A percentile compares a stretch with the other conserved stretches of the same genome.
These are phyloP conservation scores for Syngnathus typhle DNA, from an alignment of 2,113 vertebrate species.

Conservation along the genomic window DNA sequence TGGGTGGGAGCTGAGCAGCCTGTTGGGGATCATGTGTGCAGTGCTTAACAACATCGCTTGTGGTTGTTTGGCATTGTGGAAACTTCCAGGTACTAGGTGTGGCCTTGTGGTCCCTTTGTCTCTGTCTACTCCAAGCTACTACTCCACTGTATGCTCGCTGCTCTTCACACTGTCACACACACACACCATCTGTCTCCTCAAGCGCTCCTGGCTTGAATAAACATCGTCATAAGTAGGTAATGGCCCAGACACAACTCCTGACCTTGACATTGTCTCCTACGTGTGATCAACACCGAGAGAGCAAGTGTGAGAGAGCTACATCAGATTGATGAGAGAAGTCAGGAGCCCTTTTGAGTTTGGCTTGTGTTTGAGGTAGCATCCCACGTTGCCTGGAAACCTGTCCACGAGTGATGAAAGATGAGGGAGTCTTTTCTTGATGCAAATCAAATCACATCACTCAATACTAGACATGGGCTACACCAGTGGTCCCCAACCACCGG, in stretches of 20 bases:
- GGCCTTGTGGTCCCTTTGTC: slow-evolving; percentile 45
- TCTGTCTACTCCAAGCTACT: slow-evolving; percentile 49
- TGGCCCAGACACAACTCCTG: slow-evolving; percentile 67
- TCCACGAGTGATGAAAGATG: slow-evolving; percentile 40
- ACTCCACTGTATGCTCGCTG: slow-evolving; percentile 49
- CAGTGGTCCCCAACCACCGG: no score
- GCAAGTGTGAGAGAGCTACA: slow-evolving; percentile 18
- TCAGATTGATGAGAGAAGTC: slow-evolving; percentile 63
- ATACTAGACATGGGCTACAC: slow-evolving; percentile 10
- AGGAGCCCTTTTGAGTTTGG: slow-evolving; percentile 53
- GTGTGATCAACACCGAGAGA: slow-evolving; percentile 55
- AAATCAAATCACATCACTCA: slow-evolving; percentile 45
- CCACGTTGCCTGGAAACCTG: slow-evolving; percentile 68
- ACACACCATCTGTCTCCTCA: slow-evolving; percentile 68
- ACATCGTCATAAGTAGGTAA: slow-evolving; percentile 69
- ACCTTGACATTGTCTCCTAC: slow-evolving; percentile 69
- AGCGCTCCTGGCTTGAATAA: slow-evolving; percentile 63
- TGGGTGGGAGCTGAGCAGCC: no score
- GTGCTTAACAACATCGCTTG: not conserved
- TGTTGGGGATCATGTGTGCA: no score
- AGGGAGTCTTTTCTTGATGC: slow-evolving; percentile 47
- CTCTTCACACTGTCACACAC: slow-evolving; percentile 61
- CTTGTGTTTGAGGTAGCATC: slow-evolving; percentile 49
- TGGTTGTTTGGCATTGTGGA: not conserved
- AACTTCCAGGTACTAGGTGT: slow-evolving; percentile 37